Evolutionary conservation across 2,113 vertebrate species (phyloP).

Genomic region (Lagenorhynchus albirostris): DNA sequence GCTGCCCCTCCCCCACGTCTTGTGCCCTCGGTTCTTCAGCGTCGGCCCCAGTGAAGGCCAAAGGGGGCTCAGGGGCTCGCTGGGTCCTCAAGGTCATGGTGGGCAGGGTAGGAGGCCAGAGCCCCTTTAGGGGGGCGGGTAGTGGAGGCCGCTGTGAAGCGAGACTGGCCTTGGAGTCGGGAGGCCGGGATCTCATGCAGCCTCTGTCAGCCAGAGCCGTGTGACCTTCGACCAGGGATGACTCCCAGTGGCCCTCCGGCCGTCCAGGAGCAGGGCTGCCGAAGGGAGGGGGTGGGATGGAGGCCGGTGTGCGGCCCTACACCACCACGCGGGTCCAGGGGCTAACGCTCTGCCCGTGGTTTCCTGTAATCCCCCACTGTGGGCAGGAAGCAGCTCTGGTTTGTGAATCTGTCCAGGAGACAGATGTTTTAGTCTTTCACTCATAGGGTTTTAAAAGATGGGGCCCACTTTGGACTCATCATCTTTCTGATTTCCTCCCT

Average conservation of each 20-base stretch:
- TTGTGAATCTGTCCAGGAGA: not conserved
- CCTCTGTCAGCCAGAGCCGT: not conserved
- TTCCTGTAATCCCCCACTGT: fast-evolving
- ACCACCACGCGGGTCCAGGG: fast-evolving
- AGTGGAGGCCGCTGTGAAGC: fast-evolving
- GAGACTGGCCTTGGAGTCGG: not conserved
- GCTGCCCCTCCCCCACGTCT: not conserved
- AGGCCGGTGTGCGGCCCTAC: not conserved
- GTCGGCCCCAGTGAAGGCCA: not conserved
- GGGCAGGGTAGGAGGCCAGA: not conserved
- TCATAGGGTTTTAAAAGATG: not conserved
- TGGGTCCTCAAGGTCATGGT: not conserved
- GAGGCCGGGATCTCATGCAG: fast-evolving
- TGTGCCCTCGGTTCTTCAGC: fast-evolving
- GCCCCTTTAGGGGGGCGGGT: fast-evolving
- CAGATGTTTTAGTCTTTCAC: fast-evolving
- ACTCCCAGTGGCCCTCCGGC: fast-evolving
- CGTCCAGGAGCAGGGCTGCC: fast-evolving
- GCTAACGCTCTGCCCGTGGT: not conserved
- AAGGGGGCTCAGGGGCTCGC: not conserved
- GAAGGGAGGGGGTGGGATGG: fast-evolving
- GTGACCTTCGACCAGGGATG: fast-evolving
- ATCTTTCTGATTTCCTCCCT: not conserved
- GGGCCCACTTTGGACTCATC: too few species aligned
- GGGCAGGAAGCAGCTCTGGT: too few species aligned